Evolutionary conservation across 2,888 invertebrate species (phyloP).

Genomic region (Standfussiana lucernea): DNA sequence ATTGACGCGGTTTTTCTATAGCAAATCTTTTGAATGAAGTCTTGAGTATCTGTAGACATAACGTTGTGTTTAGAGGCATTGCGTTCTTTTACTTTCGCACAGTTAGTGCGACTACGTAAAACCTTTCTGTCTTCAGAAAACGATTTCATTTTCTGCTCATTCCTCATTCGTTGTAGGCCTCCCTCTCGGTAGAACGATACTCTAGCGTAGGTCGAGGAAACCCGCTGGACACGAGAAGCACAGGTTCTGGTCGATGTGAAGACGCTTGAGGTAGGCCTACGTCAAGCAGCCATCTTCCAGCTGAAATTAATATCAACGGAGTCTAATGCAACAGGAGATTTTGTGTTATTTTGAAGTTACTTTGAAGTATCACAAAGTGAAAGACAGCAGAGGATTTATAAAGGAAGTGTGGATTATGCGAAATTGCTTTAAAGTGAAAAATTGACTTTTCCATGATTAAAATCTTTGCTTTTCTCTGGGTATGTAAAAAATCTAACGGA

Average conservation of each 20-base stretch:
- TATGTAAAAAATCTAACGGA: not conserved
- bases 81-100: conserved; percentile 17
- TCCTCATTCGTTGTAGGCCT: not conserved
- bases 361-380: conserved; percentile 25
- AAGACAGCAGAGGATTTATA: conserved; percentile 3
- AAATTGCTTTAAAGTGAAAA: not conserved
- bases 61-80: not conserved
- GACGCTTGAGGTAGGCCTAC: not conserved
- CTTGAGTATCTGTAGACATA: conserved; percentile 73
- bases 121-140: not conserved
- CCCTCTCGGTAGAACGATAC: not conserved
- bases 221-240: not conserved
- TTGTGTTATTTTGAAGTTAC: conserved; percentile 30
- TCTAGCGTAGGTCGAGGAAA: not conserved
- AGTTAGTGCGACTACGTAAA: not conserved
- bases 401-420: not conserved
- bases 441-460: too few species aligned
- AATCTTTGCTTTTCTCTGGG: not conserved
- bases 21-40: conserved; percentile 79
- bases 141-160: conserved; percentile 8
- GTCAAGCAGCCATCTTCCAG: not conserved
- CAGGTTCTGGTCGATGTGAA: not conserved
- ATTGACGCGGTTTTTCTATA: conserved; percentile 74
- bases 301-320: not conserved
- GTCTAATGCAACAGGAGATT: not conserved